A percentile compares a stretch with the other conserved stretches of the same genome.
Conservation (phyloP, 2,113 vertebrate species). For the Channa argus region DNA sequence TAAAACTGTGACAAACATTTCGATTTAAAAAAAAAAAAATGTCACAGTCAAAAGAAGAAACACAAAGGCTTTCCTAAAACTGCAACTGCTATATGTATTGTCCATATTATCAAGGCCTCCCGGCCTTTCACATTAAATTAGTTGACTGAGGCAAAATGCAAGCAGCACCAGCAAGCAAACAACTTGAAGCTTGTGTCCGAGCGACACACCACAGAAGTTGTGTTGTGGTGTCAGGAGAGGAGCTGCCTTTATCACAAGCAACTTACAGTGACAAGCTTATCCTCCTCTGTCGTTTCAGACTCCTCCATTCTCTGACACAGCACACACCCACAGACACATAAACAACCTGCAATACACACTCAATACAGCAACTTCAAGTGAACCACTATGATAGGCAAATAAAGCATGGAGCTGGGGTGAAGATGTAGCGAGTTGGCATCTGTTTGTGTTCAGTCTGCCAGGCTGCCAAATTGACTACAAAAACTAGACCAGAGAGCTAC, state of each 20-base stretch:
- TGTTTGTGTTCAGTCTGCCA: slow-evolving; percentile 47
- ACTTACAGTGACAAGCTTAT: slow-evolving; percentile 77
- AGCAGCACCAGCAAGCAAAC: slow-evolving; percentile 80
- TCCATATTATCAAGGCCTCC: slow-evolving; percentile 75
- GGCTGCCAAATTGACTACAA: slow-evolving; percentile 73
- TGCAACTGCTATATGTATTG: slow-evolving; percentile 63
- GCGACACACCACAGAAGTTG: slow-evolving; percentile 77
- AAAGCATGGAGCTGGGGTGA: slow-evolving; percentile 37
- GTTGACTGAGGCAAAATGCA: slow-evolving; percentile 83
- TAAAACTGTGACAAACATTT: too few species aligned
- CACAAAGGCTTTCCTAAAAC: slow-evolving; percentile 67
- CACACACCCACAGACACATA: slow-evolving; percentile 26
- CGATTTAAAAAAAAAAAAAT: neutral
- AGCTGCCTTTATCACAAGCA: slow-evolving; percentile 67
- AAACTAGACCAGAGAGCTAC: slow-evolving; percentile 64
- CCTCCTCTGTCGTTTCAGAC: slow-evolving; percentile 64
- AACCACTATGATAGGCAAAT: slow-evolving; percentile 57
- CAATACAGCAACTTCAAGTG: slow-evolving; percentile 36
- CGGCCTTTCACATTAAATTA: slow-evolving; percentile 84
- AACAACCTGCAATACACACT: slow-evolving; percentile 23
- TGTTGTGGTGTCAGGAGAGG: slow-evolving; percentile 75
- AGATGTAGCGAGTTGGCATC: slow-evolving; percentile 56
- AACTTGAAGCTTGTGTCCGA: slow-evolving; percentile 73
- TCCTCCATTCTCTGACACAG: slow-evolving; percentile 46
- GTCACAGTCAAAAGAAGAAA: slow-evolving; percentile 47